These are phyloP conservation scores for Prochilodus magdalenae DNA, from an alignment of 2,113 vertebrate species.

Conservation along the genomic window DNA sequence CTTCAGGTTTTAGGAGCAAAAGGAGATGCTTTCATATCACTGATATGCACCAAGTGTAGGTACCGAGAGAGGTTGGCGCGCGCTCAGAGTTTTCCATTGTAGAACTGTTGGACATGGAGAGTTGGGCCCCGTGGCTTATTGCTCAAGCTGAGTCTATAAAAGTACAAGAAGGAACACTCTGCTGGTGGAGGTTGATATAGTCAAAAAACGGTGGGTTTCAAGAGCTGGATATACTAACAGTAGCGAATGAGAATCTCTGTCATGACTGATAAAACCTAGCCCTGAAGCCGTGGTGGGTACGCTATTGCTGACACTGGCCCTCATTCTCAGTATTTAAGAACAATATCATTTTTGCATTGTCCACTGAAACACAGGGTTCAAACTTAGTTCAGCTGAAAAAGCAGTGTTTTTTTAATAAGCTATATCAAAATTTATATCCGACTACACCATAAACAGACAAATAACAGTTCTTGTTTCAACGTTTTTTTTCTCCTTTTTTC, in stretches of 20 bases:
- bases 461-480: constrained; percentile 72
- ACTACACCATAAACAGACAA: constrained; percentile 80
- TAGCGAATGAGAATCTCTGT: neutral
- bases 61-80: neutral
- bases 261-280: neutral
- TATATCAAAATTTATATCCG: constrained; percentile 72
- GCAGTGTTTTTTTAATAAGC: constrained; percentile 66
- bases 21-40: constrained; percentile 1
- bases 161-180: constrained; percentile 28
- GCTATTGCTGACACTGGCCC: constrained; percentile 45
- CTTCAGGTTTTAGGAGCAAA: constrained; percentile 20
- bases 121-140: constrained; percentile 46
- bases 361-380: constrained; percentile 61
- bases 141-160: constrained; percentile 51
- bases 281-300: neutral
- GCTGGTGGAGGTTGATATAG: constrained; percentile 50
- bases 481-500: constrained; percentile 56
- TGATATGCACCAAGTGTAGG: constrained; percentile 15
- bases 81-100: neutral
- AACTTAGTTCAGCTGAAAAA: constrained; percentile 68
- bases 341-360: constrained; percentile 61
- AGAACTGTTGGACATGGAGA: neutral
- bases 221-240: neutral
- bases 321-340: constrained; percentile 67
- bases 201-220: neutral